These are phyloP conservation scores for Boulengeromyrus knoepffleri DNA, from an alignment of 2,113 vertebrate species.

Conservation along the genomic window DNA sequence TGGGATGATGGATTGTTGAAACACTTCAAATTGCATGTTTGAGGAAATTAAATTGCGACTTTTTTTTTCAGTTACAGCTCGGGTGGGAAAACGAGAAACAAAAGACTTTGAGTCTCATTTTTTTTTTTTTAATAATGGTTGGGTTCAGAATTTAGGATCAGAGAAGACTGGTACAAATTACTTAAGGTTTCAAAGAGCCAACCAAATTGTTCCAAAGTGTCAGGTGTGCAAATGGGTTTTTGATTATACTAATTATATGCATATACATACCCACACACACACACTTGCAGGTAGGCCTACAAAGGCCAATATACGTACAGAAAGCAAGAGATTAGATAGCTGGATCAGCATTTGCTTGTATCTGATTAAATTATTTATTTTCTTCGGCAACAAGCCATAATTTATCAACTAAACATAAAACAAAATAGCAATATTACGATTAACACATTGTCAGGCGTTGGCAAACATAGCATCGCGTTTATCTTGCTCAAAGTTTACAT, in stretches of 20 bases:
- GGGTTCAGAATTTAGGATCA: background rate
- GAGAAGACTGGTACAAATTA: conserved; percentile 9
- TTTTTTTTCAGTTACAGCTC: background rate
- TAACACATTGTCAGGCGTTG: background rate
- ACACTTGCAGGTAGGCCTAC: background rate
- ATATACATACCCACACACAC: background rate
- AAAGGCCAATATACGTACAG: background rate
- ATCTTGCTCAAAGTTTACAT: background rate
- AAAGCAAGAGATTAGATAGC: background rate
- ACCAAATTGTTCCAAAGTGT: background rate
- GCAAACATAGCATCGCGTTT: background rate
- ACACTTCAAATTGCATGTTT: conserved; percentile 20
- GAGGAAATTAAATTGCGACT: conserved; percentile 13
- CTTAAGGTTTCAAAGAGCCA: background rate
- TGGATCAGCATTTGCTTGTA: background rate
- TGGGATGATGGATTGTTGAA: conserved; percentile 27
- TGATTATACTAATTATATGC: background rate
- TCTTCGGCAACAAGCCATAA: background rate
- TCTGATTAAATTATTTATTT: background rate
- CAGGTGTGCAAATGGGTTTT: background rate
- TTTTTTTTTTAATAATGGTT: background rate
- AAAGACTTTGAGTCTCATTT: background rate
- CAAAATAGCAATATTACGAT: background rate
- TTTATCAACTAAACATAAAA: background rate
- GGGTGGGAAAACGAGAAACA: background rate